These are phyloP conservation scores for Eurytoma adleriae DNA, from an alignment of 2,888 invertebrate species.

Conservation along the genomic window DNA sequence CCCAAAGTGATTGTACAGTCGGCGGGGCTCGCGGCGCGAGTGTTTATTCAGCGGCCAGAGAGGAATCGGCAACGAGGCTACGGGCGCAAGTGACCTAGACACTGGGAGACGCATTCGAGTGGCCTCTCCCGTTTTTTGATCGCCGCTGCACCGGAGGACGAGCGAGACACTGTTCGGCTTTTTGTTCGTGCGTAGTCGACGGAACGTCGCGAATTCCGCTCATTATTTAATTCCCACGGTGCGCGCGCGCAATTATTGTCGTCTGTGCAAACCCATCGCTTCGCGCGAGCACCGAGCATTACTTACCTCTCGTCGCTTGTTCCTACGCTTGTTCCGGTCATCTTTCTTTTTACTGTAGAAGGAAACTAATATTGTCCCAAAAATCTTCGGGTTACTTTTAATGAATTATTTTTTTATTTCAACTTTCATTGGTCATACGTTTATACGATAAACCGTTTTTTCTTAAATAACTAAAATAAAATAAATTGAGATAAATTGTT, in stretches of 20 bases:
- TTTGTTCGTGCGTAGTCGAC: slow-evolving; percentile 39
- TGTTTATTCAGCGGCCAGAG: neutral
- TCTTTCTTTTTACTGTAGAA: too few relatives aligned
- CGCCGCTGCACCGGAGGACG: neutral
- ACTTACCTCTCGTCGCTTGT: neutral
- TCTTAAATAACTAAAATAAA: too few relatives aligned
- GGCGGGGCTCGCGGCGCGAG: neutral
- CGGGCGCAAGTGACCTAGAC: neutral
- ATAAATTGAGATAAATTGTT: too few relatives aligned
- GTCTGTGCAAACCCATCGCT: neutral
- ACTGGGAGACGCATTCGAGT: slow-evolving; percentile 17
- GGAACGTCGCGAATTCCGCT: slow-evolving; percentile 67
- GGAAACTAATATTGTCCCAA: too few relatives aligned
- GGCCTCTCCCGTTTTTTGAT: slow-evolving; percentile 3
- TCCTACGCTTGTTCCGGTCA: neutral
- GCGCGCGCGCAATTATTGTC: slow-evolving; percentile 51
- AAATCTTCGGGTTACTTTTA: too few relatives aligned
- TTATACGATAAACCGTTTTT: too few relatives aligned
- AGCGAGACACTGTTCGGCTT: slow-evolving; percentile 47
- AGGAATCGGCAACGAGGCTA: neutral
- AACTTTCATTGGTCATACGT: too few relatives aligned
- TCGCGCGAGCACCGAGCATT: neutral
- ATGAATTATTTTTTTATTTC: too few relatives aligned
- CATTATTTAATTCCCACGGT: slow-evolving; percentile 75
- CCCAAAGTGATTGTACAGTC: slow-evolving; percentile 15